Evolutionary conservation across 2,797 vertebrate genomes (phyloP).

Genomic region (Alauda arvensis): DNA sequence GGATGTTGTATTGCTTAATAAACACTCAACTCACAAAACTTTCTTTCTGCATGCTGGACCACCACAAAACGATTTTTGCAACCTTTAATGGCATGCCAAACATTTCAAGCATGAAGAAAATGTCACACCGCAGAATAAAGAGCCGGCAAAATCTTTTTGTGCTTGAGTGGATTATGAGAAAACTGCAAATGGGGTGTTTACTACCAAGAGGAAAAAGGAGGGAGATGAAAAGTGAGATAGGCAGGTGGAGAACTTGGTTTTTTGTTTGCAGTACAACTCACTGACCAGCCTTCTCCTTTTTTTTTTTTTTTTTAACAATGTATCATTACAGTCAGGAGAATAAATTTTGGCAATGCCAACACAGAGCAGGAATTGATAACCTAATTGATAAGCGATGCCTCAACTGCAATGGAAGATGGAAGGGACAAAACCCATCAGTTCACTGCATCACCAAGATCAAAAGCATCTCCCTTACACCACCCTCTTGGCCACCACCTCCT

Average conservation of each 20-base stretch:
- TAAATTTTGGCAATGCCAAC: not conserved
- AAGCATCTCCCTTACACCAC: not conserved
- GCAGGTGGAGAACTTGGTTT: not conserved
- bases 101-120: slow-evolving; percentile 38
- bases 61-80: slow-evolving; percentile 1
- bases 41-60: slow-evolving; percentile 2
- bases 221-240: not conserved
- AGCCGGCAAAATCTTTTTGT: slow-evolving; percentile 10
- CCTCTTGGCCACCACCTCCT: not conserved
- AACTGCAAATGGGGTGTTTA: slow-evolving; percentile 7
- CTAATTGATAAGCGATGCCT: not conserved
- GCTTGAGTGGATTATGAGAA: slow-evolving; percentile 13
- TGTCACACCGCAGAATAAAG: slow-evolving; percentile 16
- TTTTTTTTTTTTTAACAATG: not conserved
- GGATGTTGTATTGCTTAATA: not conserved
- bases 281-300: not conserved
- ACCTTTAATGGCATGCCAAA: slow-evolving; percentile 13
- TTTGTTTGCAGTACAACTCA: not conserved
- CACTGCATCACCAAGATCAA: not conserved
- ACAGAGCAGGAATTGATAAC: not conserved
- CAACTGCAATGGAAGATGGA: not conserved
- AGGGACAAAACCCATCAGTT: not conserved
- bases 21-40: slow-evolving; percentile 4
- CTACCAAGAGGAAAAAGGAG: not conserved
- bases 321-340: not conserved